phyloP scores from a whole-genome alignment of 2,888 invertebrate species.

The Helicoverpa assulta region DNA sequence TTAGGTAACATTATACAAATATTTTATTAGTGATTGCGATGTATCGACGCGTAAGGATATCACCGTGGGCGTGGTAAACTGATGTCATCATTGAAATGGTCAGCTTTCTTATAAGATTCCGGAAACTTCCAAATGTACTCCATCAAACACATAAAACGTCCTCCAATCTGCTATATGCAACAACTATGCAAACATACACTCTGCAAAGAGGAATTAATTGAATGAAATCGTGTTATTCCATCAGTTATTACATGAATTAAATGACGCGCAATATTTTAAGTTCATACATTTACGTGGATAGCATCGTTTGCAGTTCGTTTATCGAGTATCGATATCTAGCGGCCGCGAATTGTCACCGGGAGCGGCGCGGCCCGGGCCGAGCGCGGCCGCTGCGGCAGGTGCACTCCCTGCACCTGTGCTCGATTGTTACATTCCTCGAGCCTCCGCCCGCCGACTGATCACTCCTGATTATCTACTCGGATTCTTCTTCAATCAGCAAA shows the following conservation, averaged over 20 bases:
- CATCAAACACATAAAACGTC: background rate
- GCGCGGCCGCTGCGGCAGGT: conserved; percentile 73
- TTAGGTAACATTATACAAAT: conserved; percentile 41
- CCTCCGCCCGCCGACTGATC: conserved; percentile 59
- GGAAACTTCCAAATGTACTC: conserved; percentile 17
- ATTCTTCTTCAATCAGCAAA: conserved; percentile 73
- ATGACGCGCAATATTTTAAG: conserved; percentile 8
- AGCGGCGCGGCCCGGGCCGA: conserved; percentile 12
- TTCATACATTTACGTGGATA: conserved; percentile 36
- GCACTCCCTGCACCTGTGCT: conserved; percentile 82
- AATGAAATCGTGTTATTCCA: conserved; percentile 1
- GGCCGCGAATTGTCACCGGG: conserved; percentile 68
- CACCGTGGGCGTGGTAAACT: conserved; percentile 53
- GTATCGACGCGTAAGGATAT: conserved; percentile 42
- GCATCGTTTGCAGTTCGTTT: conserved; percentile 34
- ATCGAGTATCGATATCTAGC: conserved; percentile 49
- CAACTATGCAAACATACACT: background rate
- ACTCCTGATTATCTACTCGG: conserved; percentile 70
- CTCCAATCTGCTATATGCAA: background rate
- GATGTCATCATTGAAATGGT: conserved; percentile 57
- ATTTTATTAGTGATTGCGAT: conserved; percentile 50
- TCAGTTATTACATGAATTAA: conserved; percentile 15
- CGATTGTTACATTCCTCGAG: conserved; percentile 79
- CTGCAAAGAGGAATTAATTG: conserved; percentile 1
- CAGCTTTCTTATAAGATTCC: conserved; percentile 52